Base-by-base conservation (phyloP, 2,888 invertebrate species). In the Tinea trinotella region DNA sequence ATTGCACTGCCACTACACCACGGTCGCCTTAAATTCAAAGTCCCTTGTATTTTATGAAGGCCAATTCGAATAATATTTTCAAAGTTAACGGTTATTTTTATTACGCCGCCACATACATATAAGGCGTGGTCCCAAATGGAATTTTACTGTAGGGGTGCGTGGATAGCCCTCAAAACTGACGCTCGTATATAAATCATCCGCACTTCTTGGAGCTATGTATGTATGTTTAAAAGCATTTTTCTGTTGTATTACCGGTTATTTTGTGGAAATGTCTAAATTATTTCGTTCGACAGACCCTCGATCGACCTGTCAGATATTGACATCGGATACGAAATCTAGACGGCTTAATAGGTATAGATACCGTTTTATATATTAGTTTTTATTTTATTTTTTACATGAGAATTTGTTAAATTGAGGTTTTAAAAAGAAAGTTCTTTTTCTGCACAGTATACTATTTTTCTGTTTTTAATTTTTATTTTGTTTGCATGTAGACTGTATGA, bases 61-160 rank as follows among this genome's bases (percentile, higher is more conserved):
- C 40, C 40, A 15, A 46, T 50, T 24, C 6, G 18, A 24, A 18
- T 50, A 50, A 50, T 50, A 50, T 50, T 50, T 50, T 50, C 50
- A 50, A 24, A 50, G 50, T 50, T 50, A 50, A 50, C 20, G 50
- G 24, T 50, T 50, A 50, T 50, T 50, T 40, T 50, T 50, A 50
- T 50, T 50, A 50, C 46, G 19, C 24, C 7, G 18, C 24, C 24
- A 12, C 24, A 24, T 10, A 12, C 24, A 24, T 24, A 50, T 50
- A 50, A 50, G 50, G 13, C 24, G 50, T 50, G 50, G 50, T 12
- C 18, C 63, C 66, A 71, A 74, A 75, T 74, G 73, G 74, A 69
- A 62, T 71, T 74, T 69, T 64, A 64, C 58, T 74, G 73, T 74
- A 65, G 61, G 57, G 58, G 58, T 44, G 48, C 61, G 59, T 63